Evolutionary conservation across 2,797 vertebrate genomes (phyloP), one percentile per base, ranked within the genome.

Genomic region (Calcarius lapponicus): DNA sequence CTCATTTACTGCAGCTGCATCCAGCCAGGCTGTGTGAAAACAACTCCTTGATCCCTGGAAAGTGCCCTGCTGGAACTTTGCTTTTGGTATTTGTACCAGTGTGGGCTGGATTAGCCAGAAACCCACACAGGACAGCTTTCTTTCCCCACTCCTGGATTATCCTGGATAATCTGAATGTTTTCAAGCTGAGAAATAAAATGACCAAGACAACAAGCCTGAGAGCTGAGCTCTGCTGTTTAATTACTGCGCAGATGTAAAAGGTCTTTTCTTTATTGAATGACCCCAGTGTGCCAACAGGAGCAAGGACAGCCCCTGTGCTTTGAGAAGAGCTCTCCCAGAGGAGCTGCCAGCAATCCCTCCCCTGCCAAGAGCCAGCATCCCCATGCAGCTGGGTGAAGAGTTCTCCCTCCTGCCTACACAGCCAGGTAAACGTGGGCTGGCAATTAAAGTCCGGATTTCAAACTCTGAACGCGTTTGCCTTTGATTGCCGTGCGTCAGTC

Each of bases 371-470:
- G 53, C 5, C 80, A 70, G 57, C 86, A 92, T 56, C 76, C 76
- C 86, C 58, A 31, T 5, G 83, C 65, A 93, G 80, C 91, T 84
- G 92, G 80, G 86, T 94, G 78, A 93, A 79, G 80, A 93, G 92
- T 82, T 92, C 93, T 95, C 89, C 95, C 78, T 88, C 45, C 93
- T 84, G 91, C 92, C 94, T 58, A 84, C 90, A 53, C 86, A 48
- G 50, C 16, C 76, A 83, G 93, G 58, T 53, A 90, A 80, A 84
- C 4, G 84, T 93, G 86, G 91, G 95, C 60, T 93, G 54, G 25
- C 88, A 93, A 93, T 93, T 96, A 90, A 90, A 78, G 88, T 53
- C 91, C 58, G 45, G 87, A 87, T 93, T 87, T 92, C 57, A 70
- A 91, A 70, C 54, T 60, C 79, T 26, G 80, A 89, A 85, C 47